phyloP scores from a whole-genome alignment of 2,797 vertebrate genomes.

The Eutrigla gurnardus region DNA sequence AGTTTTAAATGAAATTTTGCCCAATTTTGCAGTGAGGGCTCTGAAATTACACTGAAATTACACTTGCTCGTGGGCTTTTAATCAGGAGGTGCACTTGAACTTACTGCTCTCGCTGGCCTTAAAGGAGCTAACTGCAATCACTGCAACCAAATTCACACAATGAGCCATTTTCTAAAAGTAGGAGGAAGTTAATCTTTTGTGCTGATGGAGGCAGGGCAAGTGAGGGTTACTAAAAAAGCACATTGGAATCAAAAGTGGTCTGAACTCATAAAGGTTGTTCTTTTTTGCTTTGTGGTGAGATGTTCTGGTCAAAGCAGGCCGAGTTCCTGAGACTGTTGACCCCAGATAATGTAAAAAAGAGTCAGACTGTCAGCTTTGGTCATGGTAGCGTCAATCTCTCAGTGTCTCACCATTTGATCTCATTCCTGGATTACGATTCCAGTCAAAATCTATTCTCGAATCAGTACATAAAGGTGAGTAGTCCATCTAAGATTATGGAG shows the following conservation, averaged over 20 bases:
- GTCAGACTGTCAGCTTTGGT: too few species aligned
- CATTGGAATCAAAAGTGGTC: background rate
- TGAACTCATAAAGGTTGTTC: background rate
- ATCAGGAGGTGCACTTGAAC: slow-evolving; percentile 54
- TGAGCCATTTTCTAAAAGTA: slow-evolving; percentile 41
- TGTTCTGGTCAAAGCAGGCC: background rate
- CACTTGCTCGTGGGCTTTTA: slow-evolving; percentile 25
- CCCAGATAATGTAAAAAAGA: too few species aligned
- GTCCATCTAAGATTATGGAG: too few species aligned
- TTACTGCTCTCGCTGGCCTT: slow-evolving; percentile 12
- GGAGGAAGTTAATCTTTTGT: slow-evolving; percentile 26
- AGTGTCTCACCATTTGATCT: too few species aligned
- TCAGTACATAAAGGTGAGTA: too few species aligned
- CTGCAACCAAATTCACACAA: slow-evolving; percentile 17
- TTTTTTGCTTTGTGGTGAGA: background rate
- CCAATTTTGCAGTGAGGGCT: slow-evolving; percentile 39
- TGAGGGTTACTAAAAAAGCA: background rate
- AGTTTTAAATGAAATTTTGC: slow-evolving; percentile 36
- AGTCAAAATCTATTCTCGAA: too few species aligned
- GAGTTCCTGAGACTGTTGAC: background rate
- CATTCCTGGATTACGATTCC: too few species aligned
- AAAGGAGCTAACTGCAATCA: slow-evolving; percentile 47
- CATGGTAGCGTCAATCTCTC: too few species aligned
- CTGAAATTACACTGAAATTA: slow-evolving; percentile 32
- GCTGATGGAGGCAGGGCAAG: slow-evolving; percentile 10